A percentile compares a stretch with the other conserved stretches of the same genome.
Evolutionary conservation across 2,113 vertebrate species (phyloP).

Genomic region (Edolisoma coerulescens): DNA sequence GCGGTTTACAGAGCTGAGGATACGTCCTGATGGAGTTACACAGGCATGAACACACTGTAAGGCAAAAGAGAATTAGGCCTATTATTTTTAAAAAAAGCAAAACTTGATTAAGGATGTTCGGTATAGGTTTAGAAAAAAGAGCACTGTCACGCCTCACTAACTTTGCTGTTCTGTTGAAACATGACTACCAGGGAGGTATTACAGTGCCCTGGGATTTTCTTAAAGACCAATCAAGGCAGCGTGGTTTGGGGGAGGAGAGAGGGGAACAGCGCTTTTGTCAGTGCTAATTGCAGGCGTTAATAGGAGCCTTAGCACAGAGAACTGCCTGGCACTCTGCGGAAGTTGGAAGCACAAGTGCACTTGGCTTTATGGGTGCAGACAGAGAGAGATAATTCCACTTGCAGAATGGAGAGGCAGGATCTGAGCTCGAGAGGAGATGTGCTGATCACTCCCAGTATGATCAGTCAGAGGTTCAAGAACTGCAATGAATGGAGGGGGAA

Average conservation of each 20-base stretch:
- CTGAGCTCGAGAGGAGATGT: not conserved
- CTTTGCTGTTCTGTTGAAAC: constrained; percentile 40
- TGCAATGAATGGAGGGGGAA: not conserved
- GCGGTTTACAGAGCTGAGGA: not conserved
- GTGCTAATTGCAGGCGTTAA: constrained; percentile 31
- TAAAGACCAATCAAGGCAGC: not conserved
- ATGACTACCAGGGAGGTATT: constrained; percentile 1
- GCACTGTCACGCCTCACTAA: constrained; percentile 37
- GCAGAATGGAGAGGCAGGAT: not conserved
- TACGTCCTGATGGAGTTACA: not conserved
- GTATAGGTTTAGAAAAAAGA: constrained; percentile 29
- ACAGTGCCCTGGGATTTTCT: not conserved
- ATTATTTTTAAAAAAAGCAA: constrained; percentile 62
- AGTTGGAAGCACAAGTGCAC: not conserved
- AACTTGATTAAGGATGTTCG: constrained; percentile 61
- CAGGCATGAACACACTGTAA: constrained; percentile 34
- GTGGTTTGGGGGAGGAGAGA: not conserved
- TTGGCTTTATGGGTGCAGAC: not conserved
- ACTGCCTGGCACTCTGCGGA: not conserved
- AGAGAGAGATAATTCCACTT: not conserved
- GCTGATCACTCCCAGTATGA: not conserved
- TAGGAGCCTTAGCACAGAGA: not conserved
- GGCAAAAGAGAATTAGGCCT: constrained; percentile 41
- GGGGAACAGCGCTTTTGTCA: not conserved
- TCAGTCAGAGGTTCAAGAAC: not conserved